phyloP scores from a whole-genome alignment of 2,797 vertebrate genomes.

The Ficedula albicollis region DNA sequence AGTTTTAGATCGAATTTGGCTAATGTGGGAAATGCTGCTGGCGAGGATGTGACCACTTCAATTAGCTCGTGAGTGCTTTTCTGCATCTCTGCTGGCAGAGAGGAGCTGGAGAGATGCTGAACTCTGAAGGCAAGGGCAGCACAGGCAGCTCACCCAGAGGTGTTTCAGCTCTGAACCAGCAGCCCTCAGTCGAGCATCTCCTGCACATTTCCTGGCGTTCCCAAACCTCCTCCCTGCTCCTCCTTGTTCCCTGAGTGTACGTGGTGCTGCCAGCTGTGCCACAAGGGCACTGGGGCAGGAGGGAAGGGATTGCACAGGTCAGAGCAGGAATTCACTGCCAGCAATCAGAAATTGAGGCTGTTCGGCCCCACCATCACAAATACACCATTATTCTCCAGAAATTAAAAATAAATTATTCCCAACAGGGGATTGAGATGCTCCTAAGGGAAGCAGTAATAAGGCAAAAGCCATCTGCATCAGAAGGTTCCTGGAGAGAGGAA shows the following conservation, averaged over 20 bases:
- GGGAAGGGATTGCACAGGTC: not conserved
- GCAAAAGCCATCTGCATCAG: not conserved
- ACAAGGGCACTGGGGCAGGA: not conserved
- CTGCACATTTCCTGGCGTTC: rapidly evolving
- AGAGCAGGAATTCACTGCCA: not conserved
- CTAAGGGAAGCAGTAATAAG: not conserved
- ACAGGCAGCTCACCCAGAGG: not conserved
- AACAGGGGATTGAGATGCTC: not conserved
- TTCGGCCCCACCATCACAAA: not conserved
- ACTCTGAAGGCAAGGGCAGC: not conserved
- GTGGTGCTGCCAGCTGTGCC: not conserved
- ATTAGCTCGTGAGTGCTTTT: conserved; percentile 1
- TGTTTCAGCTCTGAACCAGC: not conserved
- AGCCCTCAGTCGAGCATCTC: not conserved
- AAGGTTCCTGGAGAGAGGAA: not conserved
- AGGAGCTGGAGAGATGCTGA: not conserved
- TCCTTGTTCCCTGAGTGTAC: not conserved
- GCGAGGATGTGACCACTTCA: not conserved
- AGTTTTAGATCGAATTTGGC: conserved; percentile 41
- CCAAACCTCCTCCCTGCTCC: not conserved
- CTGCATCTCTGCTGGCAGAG: not conserved
- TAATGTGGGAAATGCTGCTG: conserved; percentile 9
- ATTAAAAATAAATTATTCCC: not conserved
- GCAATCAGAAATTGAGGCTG: too few relatives aligned
- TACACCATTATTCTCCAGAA: rapidly evolving